Percentiles rank a stretch among this genome's conserved stretches.
These are phyloP conservation scores for Falco peregrinus DNA, from an alignment of 2,797 vertebrate genomes.

Conservation along the genomic window DNA sequence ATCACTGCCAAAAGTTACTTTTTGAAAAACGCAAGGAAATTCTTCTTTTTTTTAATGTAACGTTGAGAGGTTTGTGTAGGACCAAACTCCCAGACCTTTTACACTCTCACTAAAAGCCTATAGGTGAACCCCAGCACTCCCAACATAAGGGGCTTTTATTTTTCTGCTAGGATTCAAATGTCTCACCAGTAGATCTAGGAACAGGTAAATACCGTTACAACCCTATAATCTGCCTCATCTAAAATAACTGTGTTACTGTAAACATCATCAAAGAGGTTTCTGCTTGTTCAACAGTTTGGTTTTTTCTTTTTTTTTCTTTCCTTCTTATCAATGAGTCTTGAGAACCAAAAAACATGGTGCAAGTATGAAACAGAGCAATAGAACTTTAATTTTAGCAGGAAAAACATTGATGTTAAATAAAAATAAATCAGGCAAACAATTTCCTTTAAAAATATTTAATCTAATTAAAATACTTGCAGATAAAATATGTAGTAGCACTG, in stretches of 20 bases:
- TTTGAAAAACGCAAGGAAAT: neutral
- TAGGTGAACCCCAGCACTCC: neutral
- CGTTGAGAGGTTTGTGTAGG: neutral
- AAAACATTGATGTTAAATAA: neutral
- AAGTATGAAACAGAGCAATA: neutral
- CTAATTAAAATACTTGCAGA: neutral
- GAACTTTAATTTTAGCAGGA: neutral
- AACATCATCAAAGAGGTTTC: slow-evolving; percentile 17
- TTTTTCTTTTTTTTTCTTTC: neutral
- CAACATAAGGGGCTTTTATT: neutral
- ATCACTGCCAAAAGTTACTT: neutral
- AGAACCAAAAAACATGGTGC: neutral
- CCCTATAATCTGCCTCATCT: neutral
- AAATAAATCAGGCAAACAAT: neutral
- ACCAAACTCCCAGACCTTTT: neutral
- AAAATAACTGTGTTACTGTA: slow-evolving; percentile 16
- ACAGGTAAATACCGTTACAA: neutral
- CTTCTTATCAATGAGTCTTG: neutral
- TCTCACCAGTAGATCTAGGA: neutral
- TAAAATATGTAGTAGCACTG: neutral
- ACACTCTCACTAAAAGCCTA: neutral
- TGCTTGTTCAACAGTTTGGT: neutral
- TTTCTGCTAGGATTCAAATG: neutral
- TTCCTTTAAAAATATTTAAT: neutral
- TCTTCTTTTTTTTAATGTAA: neutral